Percentiles rank a stretch among this genome's conserved stretches.
phyloP scores from a whole-genome alignment of 92 coral and sea anemone genomes.

The Zoanthus gigantus region DNA sequence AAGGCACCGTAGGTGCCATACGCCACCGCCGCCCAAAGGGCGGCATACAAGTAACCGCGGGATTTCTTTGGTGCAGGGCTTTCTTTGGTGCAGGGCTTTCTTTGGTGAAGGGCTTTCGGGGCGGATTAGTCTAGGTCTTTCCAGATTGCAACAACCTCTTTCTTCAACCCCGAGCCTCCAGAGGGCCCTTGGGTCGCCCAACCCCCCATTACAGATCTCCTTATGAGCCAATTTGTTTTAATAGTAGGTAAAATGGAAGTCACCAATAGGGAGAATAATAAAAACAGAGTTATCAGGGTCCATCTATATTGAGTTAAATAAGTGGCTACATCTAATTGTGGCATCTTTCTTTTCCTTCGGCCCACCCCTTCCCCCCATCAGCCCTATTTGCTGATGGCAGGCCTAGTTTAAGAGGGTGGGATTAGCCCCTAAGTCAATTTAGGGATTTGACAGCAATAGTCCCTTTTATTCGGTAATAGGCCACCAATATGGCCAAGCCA shows the following conservation, averaged over 20 bases:
- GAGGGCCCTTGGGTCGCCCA: constrained; percentile 42
- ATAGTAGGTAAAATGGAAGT: constrained; percentile 70
- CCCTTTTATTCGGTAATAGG: constrained; percentile 84
- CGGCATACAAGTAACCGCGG: constrained; percentile 37
- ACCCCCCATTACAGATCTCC: constrained; percentile 66
- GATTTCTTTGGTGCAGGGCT: constrained; percentile 13
- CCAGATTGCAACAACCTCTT: constrained; percentile 48
- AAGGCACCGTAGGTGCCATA: constrained; percentile 28
- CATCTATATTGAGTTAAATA: constrained; percentile 89
- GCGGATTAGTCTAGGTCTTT: constrained; percentile 36
- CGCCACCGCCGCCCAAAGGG: constrained; percentile 41
- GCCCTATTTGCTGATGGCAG: not conserved
- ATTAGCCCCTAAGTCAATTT: constrained; percentile 81
- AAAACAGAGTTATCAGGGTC: constrained; percentile 73
- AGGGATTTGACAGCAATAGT: constrained; percentile 83
- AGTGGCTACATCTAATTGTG: constrained; percentile 81
- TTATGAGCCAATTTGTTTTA: constrained; percentile 71
- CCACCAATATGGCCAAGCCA: constrained; percentile 86
- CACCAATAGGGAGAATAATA: constrained; percentile 72
- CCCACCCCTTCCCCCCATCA: constrained; percentile 18
- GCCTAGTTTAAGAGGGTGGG: constrained; percentile 8
- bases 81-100: not conserved
- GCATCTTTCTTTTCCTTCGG: constrained; percentile 64
- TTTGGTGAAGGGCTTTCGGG: constrained; percentile 7
- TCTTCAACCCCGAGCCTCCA: constrained; percentile 45